Percentiles rank a stretch among this genome's conserved stretches.
These are phyloP conservation scores for Lepidochitona cinerea DNA, from an alignment of 2,888 invertebrate species.

Conservation along the genomic window DNA sequence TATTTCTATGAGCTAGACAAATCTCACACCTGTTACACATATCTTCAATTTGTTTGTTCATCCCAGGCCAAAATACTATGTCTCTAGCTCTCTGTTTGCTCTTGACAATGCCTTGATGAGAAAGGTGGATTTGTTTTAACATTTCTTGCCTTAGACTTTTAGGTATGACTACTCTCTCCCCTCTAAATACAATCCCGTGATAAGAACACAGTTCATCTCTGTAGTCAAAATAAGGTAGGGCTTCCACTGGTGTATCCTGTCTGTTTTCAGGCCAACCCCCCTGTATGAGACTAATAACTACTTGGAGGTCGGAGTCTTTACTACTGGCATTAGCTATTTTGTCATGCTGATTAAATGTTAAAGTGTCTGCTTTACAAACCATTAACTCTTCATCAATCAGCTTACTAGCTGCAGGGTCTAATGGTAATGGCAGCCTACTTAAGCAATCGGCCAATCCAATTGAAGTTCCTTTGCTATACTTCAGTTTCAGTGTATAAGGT, in stretches of 20 bases:
- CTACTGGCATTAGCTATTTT: not conserved
- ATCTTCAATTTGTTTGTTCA: constrained; percentile 15
- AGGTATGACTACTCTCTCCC: constrained; percentile 16
- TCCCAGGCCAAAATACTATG: not conserved
- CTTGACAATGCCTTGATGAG: constrained; percentile 14
- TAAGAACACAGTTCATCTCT: constrained; percentile 1
- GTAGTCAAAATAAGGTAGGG: not conserved
- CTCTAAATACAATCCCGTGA: constrained; percentile 15
- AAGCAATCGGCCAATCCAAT: too few relatives aligned
- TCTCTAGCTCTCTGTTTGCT: constrained; percentile 16
- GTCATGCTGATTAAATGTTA: constrained; percentile 13
- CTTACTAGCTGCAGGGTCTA: too few relatives aligned
- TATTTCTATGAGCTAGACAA: constrained; percentile 10
- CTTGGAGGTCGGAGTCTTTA: not conserved
- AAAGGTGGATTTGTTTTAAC: constrained; percentile 6
- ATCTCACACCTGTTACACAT: constrained; percentile 6
- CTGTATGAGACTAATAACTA: not conserved
- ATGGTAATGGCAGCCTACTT: too few relatives aligned
- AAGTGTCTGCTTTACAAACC: too few relatives aligned
- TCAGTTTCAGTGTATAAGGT: too few relatives aligned
- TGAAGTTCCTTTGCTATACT: too few relatives aligned
- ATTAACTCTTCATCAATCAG: too few relatives aligned
- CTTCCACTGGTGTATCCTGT: not conserved
- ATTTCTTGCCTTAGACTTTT: constrained; percentile 10
- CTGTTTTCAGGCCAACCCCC: constrained; percentile 11